phyloP scores from a whole-genome alignment of 2,888 invertebrate species.

The Nemotelus nigrinus region DNA sequence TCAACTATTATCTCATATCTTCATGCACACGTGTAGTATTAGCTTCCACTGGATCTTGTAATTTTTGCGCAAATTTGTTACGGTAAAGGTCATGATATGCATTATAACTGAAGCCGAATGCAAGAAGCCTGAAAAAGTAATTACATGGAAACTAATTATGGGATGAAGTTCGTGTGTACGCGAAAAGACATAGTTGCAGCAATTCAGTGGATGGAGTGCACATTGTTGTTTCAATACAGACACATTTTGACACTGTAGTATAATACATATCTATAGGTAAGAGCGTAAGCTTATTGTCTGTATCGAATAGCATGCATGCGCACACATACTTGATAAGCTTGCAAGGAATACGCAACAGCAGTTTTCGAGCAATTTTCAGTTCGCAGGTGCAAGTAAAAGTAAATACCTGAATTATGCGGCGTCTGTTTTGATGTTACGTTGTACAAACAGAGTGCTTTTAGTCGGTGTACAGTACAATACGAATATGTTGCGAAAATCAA shows the following conservation, averaged over 20 bases:
- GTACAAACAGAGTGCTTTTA: neutral
- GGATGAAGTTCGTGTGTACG: neutral
- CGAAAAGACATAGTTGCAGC: no score
- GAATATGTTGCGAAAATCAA: conserved; percentile 24
- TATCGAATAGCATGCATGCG: no score
- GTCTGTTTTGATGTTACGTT: conserved; percentile 2
- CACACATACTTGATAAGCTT: neutral
- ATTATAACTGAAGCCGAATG: conserved; percentile 19
- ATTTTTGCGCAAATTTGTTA: conserved; percentile 45
- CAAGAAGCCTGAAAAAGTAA: conserved; percentile 1
- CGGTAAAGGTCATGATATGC: conserved; percentile 38
- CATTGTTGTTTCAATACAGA: no score
- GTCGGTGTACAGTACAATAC: neutral
- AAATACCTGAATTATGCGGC: conserved; percentile 24
- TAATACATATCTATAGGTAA: no score
- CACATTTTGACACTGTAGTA: no score
- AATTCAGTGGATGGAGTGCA: no score
- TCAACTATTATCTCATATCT: no score
- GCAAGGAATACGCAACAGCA: neutral
- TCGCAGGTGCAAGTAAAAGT: conserved; percentile 33
- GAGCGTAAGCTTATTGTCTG: no score
- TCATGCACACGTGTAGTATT: no score
- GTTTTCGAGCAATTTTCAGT: neutral
- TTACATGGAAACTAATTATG: conserved; percentile 40
- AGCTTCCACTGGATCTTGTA: neutral